These are phyloP conservation scores for Indri indri DNA, from an alignment of 2,113 vertebrate genomes.

Conservation along the genomic window DNA sequence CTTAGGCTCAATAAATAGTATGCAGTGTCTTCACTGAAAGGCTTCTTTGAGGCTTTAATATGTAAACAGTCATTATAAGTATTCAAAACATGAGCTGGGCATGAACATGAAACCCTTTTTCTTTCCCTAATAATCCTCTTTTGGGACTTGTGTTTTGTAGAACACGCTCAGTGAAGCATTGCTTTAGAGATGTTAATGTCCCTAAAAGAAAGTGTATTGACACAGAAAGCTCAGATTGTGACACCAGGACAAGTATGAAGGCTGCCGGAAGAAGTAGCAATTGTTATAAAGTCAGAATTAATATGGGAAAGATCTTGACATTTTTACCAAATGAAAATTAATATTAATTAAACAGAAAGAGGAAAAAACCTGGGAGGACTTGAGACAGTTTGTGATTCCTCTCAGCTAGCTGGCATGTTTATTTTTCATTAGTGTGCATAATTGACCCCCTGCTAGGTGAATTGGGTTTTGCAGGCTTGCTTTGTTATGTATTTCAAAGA, in stretches of 20 bases:
- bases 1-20: background rate
- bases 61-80: background rate
- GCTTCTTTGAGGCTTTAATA: background rate
- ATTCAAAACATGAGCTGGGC: background rate
- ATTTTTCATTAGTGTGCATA: conserved; percentile 35
- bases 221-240: background rate
- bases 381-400: background rate
- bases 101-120: background rate
- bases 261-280: background rate
- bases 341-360: background rate
- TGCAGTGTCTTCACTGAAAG: background rate
- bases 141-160: background rate
- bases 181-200: background rate
- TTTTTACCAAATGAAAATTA: conserved; percentile 33
- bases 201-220: background rate
- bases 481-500: conserved; percentile 31
- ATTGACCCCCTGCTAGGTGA: conserved; percentile 2
- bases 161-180: background rate
- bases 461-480: background rate
- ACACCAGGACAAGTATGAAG: background rate
- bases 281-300: background rate
- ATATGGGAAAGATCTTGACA: background rate
- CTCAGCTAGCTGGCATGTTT: background rate
- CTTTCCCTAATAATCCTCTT: background rate
- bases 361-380: background rate